These are phyloP conservation scores for Natator depressus DNA, from an alignment of 2,113 vertebrate species.

Conservation along the genomic window DNA sequence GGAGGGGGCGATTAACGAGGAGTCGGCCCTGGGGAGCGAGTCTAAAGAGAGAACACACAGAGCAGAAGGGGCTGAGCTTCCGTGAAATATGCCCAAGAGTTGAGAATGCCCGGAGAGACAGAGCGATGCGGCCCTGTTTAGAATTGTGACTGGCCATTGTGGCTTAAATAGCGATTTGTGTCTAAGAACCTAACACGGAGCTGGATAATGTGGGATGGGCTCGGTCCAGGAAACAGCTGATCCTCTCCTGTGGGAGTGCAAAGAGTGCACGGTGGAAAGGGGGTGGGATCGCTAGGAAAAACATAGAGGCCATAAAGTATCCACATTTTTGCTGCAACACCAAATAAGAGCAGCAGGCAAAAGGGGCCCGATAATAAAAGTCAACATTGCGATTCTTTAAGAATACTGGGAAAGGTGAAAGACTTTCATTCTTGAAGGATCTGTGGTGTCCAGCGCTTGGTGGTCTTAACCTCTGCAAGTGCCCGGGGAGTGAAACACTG, in stretches of 20 bases:
- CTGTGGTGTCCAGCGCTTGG: too few relatives aligned
- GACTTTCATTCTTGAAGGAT: background rate
- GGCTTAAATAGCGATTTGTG: too few relatives aligned
- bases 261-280: too few relatives aligned
- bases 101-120: background rate
- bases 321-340: background rate
- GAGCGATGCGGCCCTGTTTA: too few relatives aligned
- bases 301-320: background rate
- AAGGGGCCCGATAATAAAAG: too few relatives aligned
- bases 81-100: background rate
- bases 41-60: background rate
- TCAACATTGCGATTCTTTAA: too few relatives aligned
- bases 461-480: too few relatives aligned
- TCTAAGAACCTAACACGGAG: too few relatives aligned
- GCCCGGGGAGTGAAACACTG: background rate
- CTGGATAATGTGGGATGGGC: too few relatives aligned
- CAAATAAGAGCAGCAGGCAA: background rate
- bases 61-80: background rate
- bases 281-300: background rate
- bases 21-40: too few relatives aligned
- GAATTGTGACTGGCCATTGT: too few relatives aligned
- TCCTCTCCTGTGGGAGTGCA: background rate
- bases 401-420: too few relatives aligned
- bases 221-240: background rate
- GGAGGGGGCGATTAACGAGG: background rate